Conservation (phyloP, 2,888 invertebrate genomes). For the Xylocampa areola region DNA sequence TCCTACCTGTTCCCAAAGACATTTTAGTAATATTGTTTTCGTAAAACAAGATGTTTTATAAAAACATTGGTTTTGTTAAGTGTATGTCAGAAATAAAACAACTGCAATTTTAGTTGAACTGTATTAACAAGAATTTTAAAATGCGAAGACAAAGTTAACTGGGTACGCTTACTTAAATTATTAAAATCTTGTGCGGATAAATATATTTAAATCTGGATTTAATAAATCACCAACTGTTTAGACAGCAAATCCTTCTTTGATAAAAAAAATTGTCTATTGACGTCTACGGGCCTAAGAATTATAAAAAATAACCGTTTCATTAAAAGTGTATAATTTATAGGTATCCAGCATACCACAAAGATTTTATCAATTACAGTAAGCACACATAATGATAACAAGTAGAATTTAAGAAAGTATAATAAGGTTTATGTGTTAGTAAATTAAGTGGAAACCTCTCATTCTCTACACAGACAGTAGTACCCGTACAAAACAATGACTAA, state of each 20-base stretch:
- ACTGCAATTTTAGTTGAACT: constrained; percentile 48
- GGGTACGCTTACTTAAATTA: constrained; percentile 12
- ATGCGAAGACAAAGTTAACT: constrained; percentile 45
- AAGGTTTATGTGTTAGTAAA: constrained; percentile 42
- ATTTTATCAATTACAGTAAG: constrained; percentile 30
- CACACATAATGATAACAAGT: constrained; percentile 15
- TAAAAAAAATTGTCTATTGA: too few relatives aligned
- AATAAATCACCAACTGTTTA: too few relatives aligned
- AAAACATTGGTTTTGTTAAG: neutral
- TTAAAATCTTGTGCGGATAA: constrained; percentile 9
- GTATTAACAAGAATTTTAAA: constrained; percentile 68
- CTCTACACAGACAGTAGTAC: constrained; percentile 33
- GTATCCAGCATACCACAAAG: neutral
- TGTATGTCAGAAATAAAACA: constrained; percentile 35
- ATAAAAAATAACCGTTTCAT: neutral
- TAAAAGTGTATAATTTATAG: neutral
- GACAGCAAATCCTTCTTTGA: too few relatives aligned
- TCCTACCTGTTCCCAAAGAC: too few relatives aligned
- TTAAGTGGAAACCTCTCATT: constrained; percentile 34
- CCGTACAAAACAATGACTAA: constrained; percentile 56
- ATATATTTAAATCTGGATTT: neutral
- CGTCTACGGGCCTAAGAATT: too few relatives aligned
- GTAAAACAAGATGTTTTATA: neutral
- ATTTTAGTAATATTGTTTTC: neutral
- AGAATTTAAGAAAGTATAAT: constrained; percentile 37